phyloP scores from a whole-genome alignment of 2,797 vertebrate genomes.

The Antennarius maculatus region DNA sequence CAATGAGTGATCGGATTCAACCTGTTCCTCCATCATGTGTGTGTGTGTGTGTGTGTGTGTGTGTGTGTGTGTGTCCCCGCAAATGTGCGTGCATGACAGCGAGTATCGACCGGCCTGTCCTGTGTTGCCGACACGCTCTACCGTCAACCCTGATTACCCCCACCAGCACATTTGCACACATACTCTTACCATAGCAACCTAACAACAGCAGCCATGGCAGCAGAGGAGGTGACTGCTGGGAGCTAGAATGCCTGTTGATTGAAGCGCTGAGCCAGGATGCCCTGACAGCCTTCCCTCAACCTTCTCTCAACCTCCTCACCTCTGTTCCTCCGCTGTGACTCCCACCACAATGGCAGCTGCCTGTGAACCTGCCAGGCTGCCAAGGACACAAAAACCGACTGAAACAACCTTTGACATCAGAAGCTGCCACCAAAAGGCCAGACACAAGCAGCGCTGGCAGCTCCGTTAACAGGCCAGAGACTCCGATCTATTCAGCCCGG shows the following conservation, averaged over 20 bases:
- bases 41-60: conserved; percentile 45
- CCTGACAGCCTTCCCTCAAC: conserved; percentile 78
- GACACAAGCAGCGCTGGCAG: conserved; percentile 78
- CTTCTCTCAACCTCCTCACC: conserved; percentile 77
- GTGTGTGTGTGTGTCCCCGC: conserved; percentile 50
- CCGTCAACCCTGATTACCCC: conserved; percentile 48
- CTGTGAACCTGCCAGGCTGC: conserved; percentile 76
- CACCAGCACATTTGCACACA: conserved; percentile 27
- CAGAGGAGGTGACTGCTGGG: conserved; percentile 50
- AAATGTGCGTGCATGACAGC: conserved; percentile 43
- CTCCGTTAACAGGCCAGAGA: conserved; percentile 70
- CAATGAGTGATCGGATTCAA: conserved; percentile 29
- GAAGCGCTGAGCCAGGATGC: conserved; percentile 64
- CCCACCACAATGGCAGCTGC: conserved; percentile 73
- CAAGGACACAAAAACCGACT: conserved; percentile 77
- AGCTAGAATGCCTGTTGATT: conserved; percentile 48
- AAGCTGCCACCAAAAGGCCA: conserved; percentile 76
- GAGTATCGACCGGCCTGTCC: conserved; percentile 40
- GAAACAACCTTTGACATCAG: conserved; percentile 79
- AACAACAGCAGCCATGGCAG: conserved; percentile 56
- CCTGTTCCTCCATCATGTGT: conserved; percentile 30
- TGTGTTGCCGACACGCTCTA: conserved; percentile 44
- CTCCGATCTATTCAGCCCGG: conserved; percentile 69
- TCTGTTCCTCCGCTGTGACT: conserved; percentile 71
- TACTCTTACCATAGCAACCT: conserved; percentile 59